Evolutionary conservation across 2,797 vertebrate species (phyloP), one percentile per base, ranked within the genome.

Genomic region (Halcyon badia): DNA sequence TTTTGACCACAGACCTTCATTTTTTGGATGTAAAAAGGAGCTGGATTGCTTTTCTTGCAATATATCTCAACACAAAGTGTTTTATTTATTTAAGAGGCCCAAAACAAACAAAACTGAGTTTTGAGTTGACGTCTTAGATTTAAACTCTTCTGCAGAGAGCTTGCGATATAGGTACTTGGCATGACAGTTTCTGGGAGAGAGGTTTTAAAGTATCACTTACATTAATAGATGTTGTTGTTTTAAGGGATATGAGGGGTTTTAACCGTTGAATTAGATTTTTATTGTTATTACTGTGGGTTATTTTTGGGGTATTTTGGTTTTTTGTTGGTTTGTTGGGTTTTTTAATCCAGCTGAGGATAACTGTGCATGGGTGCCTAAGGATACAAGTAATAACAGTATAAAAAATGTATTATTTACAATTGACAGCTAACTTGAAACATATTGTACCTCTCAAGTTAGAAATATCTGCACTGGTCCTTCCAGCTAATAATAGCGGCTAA

Each of bases 301-400:
- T 5, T 21, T 62, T 39, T 17, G 5, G 4, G 30, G 22, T 56
- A 1, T 41, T 16, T 37, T 10, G 1, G 1, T 41, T 5, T 52
- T 35, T 46, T 31, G 39, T 10, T 41, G 17, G 9, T 46, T 46
- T 21, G 5, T 1, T 4, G 17, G 14, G 17, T 4, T 21, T 46
- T 6, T 66, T 46, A 0, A 60, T 30, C 14, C n/a, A 57, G 2
- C 5, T 86, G 57, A 80, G 19, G 5, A 68, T 75, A 81, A n/a
- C 14, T 54, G 6, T 26, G 3, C 52, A 52, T 52, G 19, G 5
- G 7, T 81, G 15, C 20, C 39, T 51, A 89, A 66, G 39, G n/a
- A 77, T 93, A 56, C 7, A 86, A 72, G 14, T 42, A 64, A 64
- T 46, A 80, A 22, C 20, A 44, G 41, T 19, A 77, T 41, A 15